Conservation (phyloP, 92 coral and sea anemone species). For the Pocillopora meandrina region DNA sequence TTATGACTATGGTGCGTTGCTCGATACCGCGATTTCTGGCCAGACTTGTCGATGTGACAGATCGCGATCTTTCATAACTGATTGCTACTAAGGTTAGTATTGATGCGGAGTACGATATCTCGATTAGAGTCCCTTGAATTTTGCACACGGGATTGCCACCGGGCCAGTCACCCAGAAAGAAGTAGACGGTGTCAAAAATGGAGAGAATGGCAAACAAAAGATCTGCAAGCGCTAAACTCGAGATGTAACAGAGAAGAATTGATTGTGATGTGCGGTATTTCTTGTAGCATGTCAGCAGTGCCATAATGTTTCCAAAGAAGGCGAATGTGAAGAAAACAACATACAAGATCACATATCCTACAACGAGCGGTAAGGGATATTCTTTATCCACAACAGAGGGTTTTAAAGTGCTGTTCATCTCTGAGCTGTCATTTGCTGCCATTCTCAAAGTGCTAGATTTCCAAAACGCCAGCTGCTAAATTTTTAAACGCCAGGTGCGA, state of each 20-base stretch:
- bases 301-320: constrained; percentile 79
- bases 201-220: constrained; percentile 72
- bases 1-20: constrained; percentile 69
- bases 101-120: constrained; percentile 79
- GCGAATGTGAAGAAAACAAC: constrained; percentile 63
- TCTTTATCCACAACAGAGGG: constrained; percentile 24
- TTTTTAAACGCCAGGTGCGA: not conserved
- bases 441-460: not conserved
- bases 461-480: not conserved
- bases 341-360: constrained; percentile 60
- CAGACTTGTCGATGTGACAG: constrained; percentile 66
- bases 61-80: constrained; percentile 80
- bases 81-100: constrained; percentile 84
- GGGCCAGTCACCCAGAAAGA: constrained; percentile 66
- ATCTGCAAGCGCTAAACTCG: constrained; percentile 85
- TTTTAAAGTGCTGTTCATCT: constrained; percentile 23
- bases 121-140: constrained; percentile 79
- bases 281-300: constrained; percentile 79
- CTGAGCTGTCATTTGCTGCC: constrained; percentile 2
- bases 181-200: constrained; percentile 66
- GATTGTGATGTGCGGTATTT: constrained; percentile 75
- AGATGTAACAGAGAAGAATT: constrained; percentile 79
- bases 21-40: constrained; percentile 74
- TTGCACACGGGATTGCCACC: constrained; percentile 82
- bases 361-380: constrained; percentile 43